These are phyloP conservation scores for Anoplolepis gracilipes DNA, from an alignment of 1,140 invertebrate genomes.

Conservation along the genomic window DNA sequence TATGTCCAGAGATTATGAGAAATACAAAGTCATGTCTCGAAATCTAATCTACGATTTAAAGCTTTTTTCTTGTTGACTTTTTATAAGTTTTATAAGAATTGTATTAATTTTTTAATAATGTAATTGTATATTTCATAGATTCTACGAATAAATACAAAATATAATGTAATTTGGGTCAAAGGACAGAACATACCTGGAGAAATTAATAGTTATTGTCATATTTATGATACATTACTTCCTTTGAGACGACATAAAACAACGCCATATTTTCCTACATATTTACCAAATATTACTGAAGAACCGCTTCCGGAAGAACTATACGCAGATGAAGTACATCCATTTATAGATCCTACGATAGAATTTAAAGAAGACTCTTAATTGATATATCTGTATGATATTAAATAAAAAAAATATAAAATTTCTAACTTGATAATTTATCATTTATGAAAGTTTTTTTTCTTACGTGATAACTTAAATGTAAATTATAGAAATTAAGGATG, in stretches of 20 bases:
- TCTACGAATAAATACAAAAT: conserved; percentile 96
- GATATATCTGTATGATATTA: conserved; percentile 8
- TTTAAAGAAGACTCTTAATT: conserved; percentile 84
- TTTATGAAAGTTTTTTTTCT: background rate
- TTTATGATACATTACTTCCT: conserved; percentile 93
- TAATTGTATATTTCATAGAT: conserved; percentile 87
- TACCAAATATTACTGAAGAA: conserved; percentile 86
- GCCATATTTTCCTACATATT: conserved; percentile 94
- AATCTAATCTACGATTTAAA: background rate
- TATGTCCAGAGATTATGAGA: background rate
- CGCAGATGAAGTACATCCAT: conserved; percentile 90
- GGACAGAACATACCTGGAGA: conserved; percentile 94
- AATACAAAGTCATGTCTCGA: background rate
- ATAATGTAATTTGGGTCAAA: conserved; percentile 96
- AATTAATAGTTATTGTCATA: conserved; percentile 91
- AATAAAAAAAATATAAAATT: conserved; percentile 57
- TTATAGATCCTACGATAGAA: conserved; percentile 89
- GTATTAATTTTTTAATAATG: background rate
- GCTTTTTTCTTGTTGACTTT: no score
- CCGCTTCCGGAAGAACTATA: conserved; percentile 90
- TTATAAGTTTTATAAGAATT: background rate
- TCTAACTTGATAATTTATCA: background rate
- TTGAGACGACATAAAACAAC: conserved; percentile 87
- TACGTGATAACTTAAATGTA: conserved; percentile 6
- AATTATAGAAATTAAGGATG: conserved; percentile 30